Conservation (phyloP, 1,140 invertebrate species). For the Oedothorax gibbosus region DNA sequence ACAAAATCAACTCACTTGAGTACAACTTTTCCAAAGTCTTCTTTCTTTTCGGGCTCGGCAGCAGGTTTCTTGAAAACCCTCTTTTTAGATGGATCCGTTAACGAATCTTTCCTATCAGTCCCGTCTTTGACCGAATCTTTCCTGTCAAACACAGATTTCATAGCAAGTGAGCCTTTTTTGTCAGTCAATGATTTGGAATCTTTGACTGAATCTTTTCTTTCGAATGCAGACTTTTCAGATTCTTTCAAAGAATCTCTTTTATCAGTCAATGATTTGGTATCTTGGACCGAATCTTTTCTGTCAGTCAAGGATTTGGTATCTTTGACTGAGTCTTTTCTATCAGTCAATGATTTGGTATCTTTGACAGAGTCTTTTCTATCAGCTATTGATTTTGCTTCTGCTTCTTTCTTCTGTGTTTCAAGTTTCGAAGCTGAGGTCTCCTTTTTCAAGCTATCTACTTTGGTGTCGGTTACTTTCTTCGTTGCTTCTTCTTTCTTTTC, state of each 20-base stretch:
- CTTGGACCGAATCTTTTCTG: not conserved
- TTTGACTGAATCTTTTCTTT: not conserved
- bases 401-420: constrained; percentile 39
- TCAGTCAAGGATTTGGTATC: not conserved
- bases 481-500: constrained; percentile 11
- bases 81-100: not conserved
- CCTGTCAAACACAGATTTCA: not conserved
- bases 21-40: constrained; percentile 49
- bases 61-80: constrained; percentile 27
- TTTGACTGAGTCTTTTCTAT: not conserved
- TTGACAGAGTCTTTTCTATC: not conserved
- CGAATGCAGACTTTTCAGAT: not conserved
- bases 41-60: constrained; percentile 6
- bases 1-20: constrained; percentile 35
- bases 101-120: not conserved
- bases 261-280: not conserved
- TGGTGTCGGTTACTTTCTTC: constrained; percentile 1
- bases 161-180: not conserved
- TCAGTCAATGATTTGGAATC: not conserved
- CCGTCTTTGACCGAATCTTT: constrained; percentile 15
- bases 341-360: not conserved
- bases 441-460: constrained; percentile 59
- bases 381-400: not conserved
- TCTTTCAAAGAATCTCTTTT: not conserved
- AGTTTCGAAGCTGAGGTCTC: not conserved